Evolutionary conservation across 1,140 invertebrate genomes (phyloP).

Genomic region (Caenorhabditis inopinata): DNA sequence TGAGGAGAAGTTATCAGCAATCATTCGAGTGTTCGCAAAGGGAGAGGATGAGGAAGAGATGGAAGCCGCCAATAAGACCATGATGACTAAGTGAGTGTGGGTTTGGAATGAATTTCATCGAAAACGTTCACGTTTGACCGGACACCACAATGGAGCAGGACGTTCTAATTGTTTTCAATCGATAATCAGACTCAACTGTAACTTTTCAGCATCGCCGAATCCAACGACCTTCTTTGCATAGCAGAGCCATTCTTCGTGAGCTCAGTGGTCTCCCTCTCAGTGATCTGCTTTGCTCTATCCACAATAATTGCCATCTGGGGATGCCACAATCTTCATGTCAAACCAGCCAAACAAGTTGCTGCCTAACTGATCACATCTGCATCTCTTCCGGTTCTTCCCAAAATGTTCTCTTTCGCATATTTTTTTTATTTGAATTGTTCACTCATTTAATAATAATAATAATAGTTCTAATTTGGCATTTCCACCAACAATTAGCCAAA

Average conservation of each 20-base stretch:
- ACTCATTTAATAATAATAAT: no score
- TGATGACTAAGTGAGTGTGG: background rate
- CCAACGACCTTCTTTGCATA: conserved; percentile 58
- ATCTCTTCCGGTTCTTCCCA: no score
- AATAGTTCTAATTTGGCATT: no score
- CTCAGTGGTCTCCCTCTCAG: conserved; percentile 61
- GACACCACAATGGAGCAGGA: background rate
- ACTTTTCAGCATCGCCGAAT: conserved; percentile 36
- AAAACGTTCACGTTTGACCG: no score
- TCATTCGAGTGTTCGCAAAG: conserved; percentile 64
- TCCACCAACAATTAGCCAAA: no score
- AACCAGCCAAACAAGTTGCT: conserved; percentile 18
- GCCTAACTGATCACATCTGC: background rate
- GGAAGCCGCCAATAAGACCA: conserved; percentile 11
- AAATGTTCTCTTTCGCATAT: no score
- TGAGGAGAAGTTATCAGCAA: conserved; percentile 64
- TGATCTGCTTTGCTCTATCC: conserved; percentile 59
- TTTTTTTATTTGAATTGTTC: no score
- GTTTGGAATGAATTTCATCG: no score
- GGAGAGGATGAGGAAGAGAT: conserved; percentile 61
- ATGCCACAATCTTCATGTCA: conserved; percentile 48
- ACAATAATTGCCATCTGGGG: conserved; percentile 66
- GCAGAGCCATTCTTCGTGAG: conserved; percentile 64
- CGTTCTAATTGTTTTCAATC: background rate
- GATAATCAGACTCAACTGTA: background rate